Evolutionary conservation across 2,113 vertebrate genomes (phyloP).

Genomic region (Pelecanus crispus): DNA sequence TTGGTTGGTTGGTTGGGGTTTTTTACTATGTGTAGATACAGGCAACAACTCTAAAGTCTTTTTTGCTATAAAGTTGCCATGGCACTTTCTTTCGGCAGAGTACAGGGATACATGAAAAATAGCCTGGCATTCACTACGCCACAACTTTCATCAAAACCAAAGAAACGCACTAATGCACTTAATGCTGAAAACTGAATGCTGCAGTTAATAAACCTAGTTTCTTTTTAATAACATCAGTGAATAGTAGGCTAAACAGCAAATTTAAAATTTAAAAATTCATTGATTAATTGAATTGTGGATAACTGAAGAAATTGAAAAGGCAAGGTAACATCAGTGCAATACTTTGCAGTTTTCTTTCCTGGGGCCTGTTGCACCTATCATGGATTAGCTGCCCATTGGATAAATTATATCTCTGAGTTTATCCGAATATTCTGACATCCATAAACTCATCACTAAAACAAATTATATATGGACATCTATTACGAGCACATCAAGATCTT

Average conservation of each 20-base stretch:
- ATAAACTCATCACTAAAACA: not conserved
- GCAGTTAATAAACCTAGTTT: not conserved
- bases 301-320: not conserved
- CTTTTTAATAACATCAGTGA: not conserved
- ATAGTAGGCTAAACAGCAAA: not conserved
- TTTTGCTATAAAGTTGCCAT: not conserved
- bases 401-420: not conserved
- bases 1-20: too few species aligned
- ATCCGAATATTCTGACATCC: not conserved
- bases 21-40: accelerated
- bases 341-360: not conserved
- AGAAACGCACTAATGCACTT: not conserved
- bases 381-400: not conserved
- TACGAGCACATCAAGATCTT: not conserved
- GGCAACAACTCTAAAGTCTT: not conserved
- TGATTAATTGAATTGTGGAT: not conserved
- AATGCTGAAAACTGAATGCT: not conserved
- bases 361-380: not conserved
- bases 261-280: not conserved
- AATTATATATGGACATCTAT: not conserved
- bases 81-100: not conserved
- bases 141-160: not conserved
- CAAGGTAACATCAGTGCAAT: not conserved
- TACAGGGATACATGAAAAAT: not conserved
- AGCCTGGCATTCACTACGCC: not conserved